Conservation (phyloP, 92 coral and sea anemone genomes). For the Phenganax stokvisi region DNA sequence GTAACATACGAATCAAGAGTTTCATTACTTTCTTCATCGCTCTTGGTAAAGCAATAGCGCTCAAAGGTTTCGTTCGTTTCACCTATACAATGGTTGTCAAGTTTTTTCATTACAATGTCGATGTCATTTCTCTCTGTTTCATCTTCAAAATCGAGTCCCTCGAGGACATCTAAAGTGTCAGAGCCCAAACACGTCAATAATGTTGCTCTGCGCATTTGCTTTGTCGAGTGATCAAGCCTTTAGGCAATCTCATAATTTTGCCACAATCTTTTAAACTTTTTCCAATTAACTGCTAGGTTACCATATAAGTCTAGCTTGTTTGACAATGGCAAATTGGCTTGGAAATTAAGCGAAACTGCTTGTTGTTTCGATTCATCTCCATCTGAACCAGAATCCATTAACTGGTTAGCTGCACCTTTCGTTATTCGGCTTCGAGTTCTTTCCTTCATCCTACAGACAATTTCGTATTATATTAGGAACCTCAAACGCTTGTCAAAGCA, state of each 20-base stretch:
- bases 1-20: not conserved
- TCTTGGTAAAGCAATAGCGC: slow-evolving; percentile 17
- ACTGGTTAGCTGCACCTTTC: not conserved
- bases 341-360: not conserved
- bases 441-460: too few species aligned
- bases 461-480: not conserved
- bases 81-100: not conserved
- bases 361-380: not conserved
- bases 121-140: slow-evolving; percentile 10
- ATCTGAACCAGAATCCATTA: not conserved
- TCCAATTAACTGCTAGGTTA: slow-evolving; percentile 36
- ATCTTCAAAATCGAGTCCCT: slow-evolving; percentile 22
- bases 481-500: not conserved
- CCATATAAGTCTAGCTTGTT: slow-evolving; percentile 29
- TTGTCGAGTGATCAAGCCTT: slow-evolving; percentile 30
- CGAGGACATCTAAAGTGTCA: slow-evolving; percentile 20
- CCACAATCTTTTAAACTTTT: slow-evolving; percentile 38
- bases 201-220: slow-evolving; percentile 44
- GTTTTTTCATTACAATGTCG: slow-evolving; percentile 17
- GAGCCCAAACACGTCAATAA: slow-evolving; percentile 33
- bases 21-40: slow-evolving; percentile 20
- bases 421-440: not conserved
- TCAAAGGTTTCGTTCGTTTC: not conserved
- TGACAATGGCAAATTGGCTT: slow-evolving; percentile 25
- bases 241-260: slow-evolving; percentile 44